These are phyloP conservation scores for Xenops minutus DNA, from an alignment of 2,797 vertebrate species.

Conservation along the genomic window DNA sequence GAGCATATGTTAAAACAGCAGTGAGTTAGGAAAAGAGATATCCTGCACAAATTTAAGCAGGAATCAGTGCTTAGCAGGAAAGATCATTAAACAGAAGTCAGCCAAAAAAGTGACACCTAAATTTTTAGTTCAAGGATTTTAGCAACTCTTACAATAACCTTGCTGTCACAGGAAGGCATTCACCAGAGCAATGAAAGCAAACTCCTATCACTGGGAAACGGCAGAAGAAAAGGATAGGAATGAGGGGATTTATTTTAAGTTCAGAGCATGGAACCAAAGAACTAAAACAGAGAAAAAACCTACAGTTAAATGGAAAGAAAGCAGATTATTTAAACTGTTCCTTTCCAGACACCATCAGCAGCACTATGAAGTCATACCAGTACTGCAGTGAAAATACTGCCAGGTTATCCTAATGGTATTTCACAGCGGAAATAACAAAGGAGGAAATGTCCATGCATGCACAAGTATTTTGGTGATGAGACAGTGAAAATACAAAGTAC, in stretches of 20 bases:
- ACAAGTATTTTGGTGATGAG: background rate
- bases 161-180: background rate
- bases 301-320: background rate
- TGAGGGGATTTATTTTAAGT: background rate
- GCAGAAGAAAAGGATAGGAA: background rate
- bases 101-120: background rate
- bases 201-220: background rate
- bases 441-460: rapidly evolving
- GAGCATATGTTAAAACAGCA: background rate
- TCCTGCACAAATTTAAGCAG: background rate
- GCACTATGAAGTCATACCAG: background rate
- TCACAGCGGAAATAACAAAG: background rate
- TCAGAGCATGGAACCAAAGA: background rate
- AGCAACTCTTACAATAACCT: background rate
- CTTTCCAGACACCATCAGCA: background rate
- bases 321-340: background rate
- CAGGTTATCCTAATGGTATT: background rate
- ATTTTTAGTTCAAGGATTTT: background rate
- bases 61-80: background rate
- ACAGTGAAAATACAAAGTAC: background rate
- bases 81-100: background rate
- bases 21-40: background rate
- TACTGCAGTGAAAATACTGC: background rate
- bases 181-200: background rate
- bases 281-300: background rate